These are phyloP conservation scores for Nephrotoma guestfalica DNA, from an alignment of 2,888 invertebrate genomes.

Conservation along the genomic window DNA sequence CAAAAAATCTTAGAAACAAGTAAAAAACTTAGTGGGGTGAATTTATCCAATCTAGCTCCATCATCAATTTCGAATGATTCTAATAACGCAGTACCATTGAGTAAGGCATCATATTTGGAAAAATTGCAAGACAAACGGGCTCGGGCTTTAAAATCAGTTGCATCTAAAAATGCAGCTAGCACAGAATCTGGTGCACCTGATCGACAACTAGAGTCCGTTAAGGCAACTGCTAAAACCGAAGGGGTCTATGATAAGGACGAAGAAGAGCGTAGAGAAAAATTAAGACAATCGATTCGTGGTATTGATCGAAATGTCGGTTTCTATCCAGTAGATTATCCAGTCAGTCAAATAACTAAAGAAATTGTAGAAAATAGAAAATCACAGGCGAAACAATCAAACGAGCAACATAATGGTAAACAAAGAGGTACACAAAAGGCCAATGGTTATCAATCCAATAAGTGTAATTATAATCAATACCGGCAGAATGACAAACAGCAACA, in stretches of 20 bases:
- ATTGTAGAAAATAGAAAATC: neutral
- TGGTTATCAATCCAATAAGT: neutral
- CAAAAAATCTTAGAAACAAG: neutral
- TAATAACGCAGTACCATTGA: neutral
- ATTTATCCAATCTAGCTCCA: neutral
- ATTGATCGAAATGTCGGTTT: neutral
- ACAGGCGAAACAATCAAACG: neutral
- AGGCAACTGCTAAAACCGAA: neutral
- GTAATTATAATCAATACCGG: neutral
- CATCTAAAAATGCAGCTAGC: neutral
- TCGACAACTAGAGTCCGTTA: neutral
- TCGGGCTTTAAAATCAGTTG: neutral
- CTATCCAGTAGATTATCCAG: neutral
- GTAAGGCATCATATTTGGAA: neutral
- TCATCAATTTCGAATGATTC: neutral
- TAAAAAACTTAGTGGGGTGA: neutral
- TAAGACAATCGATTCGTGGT: neutral
- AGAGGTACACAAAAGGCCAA: neutral
- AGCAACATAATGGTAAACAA: too few relatives aligned
- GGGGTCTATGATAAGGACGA: neutral
- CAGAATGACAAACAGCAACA: neutral
- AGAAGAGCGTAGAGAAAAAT: neutral
- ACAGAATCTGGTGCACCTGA: neutral
- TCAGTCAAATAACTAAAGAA: neutral
- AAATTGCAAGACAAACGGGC: neutral